Evolutionary conservation across 2,113 vertebrate genomes (phyloP).

Genomic region (Otis tarda): DNA sequence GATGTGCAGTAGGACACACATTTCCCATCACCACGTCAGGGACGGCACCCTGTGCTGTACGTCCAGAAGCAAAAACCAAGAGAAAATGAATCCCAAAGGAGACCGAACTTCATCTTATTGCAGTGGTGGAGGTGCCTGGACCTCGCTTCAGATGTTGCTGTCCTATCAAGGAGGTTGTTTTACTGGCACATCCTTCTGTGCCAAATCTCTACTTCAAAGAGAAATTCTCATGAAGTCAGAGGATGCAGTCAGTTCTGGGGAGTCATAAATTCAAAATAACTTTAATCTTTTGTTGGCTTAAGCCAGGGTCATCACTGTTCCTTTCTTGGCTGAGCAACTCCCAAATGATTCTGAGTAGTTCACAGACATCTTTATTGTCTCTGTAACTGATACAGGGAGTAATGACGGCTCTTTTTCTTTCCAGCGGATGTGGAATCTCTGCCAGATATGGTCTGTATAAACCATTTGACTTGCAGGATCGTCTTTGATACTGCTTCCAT

Average conservation of each 20-base stretch:
- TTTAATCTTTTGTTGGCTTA: neutral
- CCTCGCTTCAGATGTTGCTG: rapidly evolving
- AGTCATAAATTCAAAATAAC: neutral
- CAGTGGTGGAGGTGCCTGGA: neutral
- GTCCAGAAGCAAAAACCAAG: neutral
- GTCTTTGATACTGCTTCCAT: neutral
- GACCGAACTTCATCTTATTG: neutral
- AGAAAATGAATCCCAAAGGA: neutral
- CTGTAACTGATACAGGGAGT: neutral
- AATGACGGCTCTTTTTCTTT: neutral
- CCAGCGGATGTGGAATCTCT: neutral
- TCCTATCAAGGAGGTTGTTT: neutral
- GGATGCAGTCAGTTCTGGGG: neutral
- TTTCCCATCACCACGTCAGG: rapidly evolving
- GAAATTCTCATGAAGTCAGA: neutral
- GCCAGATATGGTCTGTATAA: rapidly evolving
- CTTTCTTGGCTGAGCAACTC: neutral
- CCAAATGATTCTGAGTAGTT: neutral
- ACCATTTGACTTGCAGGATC: neutral
- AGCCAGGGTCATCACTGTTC: neutral
- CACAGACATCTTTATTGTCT: neutral
- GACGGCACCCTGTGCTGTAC: neutral
- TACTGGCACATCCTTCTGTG: neutral
- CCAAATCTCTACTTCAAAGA: neutral
- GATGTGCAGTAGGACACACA: rapidly evolving